Evolutionary conservation across 2,113 vertebrate genomes (phyloP), one percentile per base, ranked within the genome.

Genomic region (Chaenogobius annularis): DNA sequence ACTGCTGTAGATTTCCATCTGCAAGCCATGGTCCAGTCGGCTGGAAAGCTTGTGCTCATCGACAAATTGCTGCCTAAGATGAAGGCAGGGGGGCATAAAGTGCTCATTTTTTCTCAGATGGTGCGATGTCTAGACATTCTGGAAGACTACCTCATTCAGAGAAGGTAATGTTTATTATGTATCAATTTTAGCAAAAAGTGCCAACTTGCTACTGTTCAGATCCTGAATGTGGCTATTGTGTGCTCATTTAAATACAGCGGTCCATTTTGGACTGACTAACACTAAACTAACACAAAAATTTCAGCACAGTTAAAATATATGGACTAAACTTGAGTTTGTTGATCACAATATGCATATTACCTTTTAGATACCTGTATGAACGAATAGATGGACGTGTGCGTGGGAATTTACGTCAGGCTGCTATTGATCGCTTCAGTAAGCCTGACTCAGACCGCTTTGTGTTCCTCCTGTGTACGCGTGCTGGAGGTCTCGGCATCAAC

Each of bases 91-190:
- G 98, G 97, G 55, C 97, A 99, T 90, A 98, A 97, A 81, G 98
- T 99, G 69, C 96, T 99, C 76, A 98, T 99, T 85, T 99, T 99
- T 91, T 99, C 97, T 81, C 98, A 99, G 70, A 99, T 99, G 98
- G 98, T 99, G 55, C 97, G 98, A 85, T 99, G 98, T 81, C 93
- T 99, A 73, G 97, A 99, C 91, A 99, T 99, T 82, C 91, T 99
- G 83, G 98, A 99, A 93, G 97, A 99, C 91, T 99, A 99, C 88
- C 97, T 99, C 84, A 97, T 99, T 85, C 98, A 99, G 92, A 98
- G 96, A 92, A 95, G 98, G 98, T 99, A 90, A 72, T 0, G 9
- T 5, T 10, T 9, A 44, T 66, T 22, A 35, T 0, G 35, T 35
- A 10, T 14, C 52, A 52, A 13, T 63, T 55, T 22, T 11, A 55